Conservation (phyloP, 2,113 vertebrate species). For the Notiomystis cincta region DNA sequence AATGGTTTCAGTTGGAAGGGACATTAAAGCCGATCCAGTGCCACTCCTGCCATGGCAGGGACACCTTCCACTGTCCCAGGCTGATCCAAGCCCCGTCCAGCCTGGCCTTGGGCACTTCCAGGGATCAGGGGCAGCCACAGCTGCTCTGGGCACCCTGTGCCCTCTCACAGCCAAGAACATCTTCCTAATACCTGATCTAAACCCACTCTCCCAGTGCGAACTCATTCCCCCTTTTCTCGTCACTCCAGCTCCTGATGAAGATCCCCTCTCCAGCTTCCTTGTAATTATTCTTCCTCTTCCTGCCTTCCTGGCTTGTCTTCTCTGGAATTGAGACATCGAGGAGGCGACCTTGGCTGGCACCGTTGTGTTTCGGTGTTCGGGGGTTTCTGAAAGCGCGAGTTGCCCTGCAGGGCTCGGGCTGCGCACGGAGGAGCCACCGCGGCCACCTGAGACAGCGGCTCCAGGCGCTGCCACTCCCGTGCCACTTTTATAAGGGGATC, state of each 20-base stretch:
- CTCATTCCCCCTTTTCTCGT: background rate
- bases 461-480: fast-evolving
- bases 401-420: background rate
- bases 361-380: background rate
- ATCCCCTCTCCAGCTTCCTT: background rate
- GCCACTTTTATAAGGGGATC: fast-evolving
- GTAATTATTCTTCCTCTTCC: background rate
- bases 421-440: fast-evolving
- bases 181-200: background rate
- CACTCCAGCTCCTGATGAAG: background rate
- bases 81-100: fast-evolving
- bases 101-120: background rate
- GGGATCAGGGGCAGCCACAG: background rate
- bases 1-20: background rate
- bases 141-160: background rate
- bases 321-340: background rate
- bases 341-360: background rate
- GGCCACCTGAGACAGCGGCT: too few species aligned
- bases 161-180: background rate
- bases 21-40: fast-evolving
- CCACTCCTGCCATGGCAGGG: background rate
- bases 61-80: background rate
- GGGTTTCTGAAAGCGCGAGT: fast-evolving
- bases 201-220: background rate
- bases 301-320: background rate